These are phyloP conservation scores for Campoletis raptor DNA, from an alignment of 2,888 invertebrate species.

Conservation along the genomic window DNA sequence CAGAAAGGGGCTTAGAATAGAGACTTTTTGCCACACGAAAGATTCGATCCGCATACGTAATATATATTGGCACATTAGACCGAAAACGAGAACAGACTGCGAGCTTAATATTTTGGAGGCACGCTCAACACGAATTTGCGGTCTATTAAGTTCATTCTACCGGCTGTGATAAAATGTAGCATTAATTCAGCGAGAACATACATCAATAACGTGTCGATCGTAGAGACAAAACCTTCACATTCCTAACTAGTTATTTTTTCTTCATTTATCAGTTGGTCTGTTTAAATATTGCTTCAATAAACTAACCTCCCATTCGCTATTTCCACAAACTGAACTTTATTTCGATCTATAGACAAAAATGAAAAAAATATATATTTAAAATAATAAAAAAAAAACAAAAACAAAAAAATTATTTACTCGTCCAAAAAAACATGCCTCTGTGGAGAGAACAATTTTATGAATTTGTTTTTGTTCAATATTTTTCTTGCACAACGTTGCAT, in stretches of 20 bases:
- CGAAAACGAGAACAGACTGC: slow-evolving; percentile 28
- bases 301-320: neutral
- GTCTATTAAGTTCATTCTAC: slow-evolving; percentile 6
- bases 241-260: neutral
- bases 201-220: neutral
- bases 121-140: slow-evolving; percentile 42
- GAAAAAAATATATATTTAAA: neutral
- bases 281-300: neutral
- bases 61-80: slow-evolving; percentile 34
- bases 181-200: slow-evolving; percentile 13
- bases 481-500: neutral
- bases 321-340: neutral
- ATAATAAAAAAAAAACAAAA: neutral
- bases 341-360: neutral
- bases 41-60: slow-evolving; percentile 18
- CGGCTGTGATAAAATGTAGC: neutral
- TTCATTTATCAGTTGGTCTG: neutral
- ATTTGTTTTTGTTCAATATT: neutral
- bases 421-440: neutral
- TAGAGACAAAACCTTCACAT: neutral
- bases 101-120: slow-evolving; percentile 41
- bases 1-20: slow-evolving; percentile 50
- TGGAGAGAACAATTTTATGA: neutral
- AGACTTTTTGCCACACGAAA: slow-evolving; percentile 31
- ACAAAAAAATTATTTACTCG: neutral